Conservation (phyloP, 1,140 invertebrate species). For the Hestina assimilis region DNA sequence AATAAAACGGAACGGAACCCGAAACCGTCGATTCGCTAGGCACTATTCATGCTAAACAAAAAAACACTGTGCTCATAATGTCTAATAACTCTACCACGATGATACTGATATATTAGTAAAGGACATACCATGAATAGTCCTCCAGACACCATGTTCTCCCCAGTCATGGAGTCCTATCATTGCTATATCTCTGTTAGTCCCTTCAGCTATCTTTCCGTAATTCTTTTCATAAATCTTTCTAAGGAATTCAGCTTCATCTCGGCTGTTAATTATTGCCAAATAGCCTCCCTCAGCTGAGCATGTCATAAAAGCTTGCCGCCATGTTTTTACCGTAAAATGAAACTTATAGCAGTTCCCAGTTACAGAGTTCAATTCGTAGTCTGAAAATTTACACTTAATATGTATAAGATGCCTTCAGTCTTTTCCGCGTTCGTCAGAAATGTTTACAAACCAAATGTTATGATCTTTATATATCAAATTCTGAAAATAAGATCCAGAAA, state of each 20-base stretch:
- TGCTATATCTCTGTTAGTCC: constrained; percentile 19
- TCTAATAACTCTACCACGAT: too few relatives aligned
- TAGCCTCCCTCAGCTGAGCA: constrained; percentile 29
- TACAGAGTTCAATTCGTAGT: constrained; percentile 14
- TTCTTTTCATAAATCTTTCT: constrained; percentile 18
- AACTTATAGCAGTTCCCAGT: constrained; percentile 37
- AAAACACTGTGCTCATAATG: too few relatives aligned
- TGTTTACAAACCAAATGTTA: too few relatives aligned
- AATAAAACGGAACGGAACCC: too few relatives aligned
- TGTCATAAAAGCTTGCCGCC: constrained; percentile 27
- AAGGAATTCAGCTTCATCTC: constrained; percentile 21
- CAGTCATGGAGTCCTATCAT: constrained; percentile 34
- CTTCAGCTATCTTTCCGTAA: neutral
- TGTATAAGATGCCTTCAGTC: too few relatives aligned
- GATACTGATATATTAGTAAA: neutral
- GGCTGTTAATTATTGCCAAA: constrained; percentile 27
- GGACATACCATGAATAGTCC: constrained; percentile 31
- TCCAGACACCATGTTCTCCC: constrained; percentile 27
- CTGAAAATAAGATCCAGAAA: too few relatives aligned
- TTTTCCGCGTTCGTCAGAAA: too few relatives aligned
- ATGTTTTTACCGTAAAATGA: constrained; percentile 22
- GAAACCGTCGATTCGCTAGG: too few relatives aligned
- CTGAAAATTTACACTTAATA: too few relatives aligned
- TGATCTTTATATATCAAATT: too few relatives aligned
- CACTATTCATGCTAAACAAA: too few relatives aligned